phyloP scores from a whole-genome alignment of 2,797 vertebrate species.

The Amblyopsis hoosieri region DNA sequence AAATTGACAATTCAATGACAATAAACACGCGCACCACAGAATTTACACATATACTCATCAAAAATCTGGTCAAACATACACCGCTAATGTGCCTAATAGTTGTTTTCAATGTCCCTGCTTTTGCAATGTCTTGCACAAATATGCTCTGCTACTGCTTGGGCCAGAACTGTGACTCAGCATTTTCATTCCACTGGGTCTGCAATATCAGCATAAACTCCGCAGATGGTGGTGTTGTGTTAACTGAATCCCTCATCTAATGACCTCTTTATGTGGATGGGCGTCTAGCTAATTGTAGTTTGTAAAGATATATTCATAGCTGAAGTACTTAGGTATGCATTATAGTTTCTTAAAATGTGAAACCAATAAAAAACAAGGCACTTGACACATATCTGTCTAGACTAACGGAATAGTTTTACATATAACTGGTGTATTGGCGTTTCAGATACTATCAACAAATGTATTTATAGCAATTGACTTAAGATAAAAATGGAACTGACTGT shows the following conservation, averaged over 20 bases:
- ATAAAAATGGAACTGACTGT: constrained; percentile 73
- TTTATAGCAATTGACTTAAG: neutral
- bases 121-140: constrained; percentile 58
- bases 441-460: no score
- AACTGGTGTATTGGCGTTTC: no score
- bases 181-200: constrained; percentile 45
- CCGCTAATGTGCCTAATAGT: constrained; percentile 54
- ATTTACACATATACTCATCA: constrained; percentile 39
- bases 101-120: constrained; percentile 39
- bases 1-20: constrained; percentile 2
- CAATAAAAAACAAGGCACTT: no score
- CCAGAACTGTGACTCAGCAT: constrained; percentile 45
- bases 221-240: neutral
- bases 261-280: no score
- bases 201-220: constrained; percentile 44
- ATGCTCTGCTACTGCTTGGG: neutral
- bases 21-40: constrained; percentile 5
- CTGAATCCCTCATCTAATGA: no score
- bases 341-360: no score
- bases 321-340: no score
- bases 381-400: no score
- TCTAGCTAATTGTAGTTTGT: no score
- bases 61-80: constrained; percentile 41
- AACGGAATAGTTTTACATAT: no score
- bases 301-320: no score